Conservation (phyloP, 2,888 invertebrate species). For the Serripes groenlandicus region DNA sequence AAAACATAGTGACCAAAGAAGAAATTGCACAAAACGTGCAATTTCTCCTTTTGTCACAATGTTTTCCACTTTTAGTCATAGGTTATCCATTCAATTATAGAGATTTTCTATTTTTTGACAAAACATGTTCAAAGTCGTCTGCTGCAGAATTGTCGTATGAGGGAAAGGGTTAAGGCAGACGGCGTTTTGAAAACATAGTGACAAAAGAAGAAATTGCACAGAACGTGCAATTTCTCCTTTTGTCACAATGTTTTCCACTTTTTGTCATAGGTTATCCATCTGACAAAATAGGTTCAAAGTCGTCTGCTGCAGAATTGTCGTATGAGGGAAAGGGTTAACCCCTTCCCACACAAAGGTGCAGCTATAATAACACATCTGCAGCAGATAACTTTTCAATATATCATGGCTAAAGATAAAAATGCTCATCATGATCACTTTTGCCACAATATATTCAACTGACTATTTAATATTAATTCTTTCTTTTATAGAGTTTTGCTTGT, state of each 20-base stretch:
- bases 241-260: too few species aligned
- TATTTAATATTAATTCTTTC: too few species aligned
- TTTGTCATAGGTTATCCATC: too few species aligned
- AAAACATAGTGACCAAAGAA: not conserved
- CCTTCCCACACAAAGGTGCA: not conserved
- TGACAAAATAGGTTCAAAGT: too few species aligned
- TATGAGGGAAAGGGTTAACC: not conserved
- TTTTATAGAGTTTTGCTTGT: too few species aligned
- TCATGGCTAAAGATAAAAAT: not conserved
- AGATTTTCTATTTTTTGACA: not conserved
- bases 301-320: too few species aligned
- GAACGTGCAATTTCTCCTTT: not conserved
- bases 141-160: too few species aligned
- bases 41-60: too few species aligned
- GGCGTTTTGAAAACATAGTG: not conserved
- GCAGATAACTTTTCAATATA: not conserved
- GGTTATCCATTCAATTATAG: not conserved
- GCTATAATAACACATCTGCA: not conserved
- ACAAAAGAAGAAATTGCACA: not conserved
- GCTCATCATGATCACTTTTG: slow-evolving; percentile 2
- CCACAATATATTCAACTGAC: slow-evolving; percentile 10
- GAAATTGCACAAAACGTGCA: too few species aligned
- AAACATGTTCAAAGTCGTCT: too few species aligned
- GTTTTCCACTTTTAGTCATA: too few species aligned
- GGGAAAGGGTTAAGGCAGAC: too few species aligned